These are phyloP conservation scores for Physeter macrocephalus DNA, from an alignment of 2,113 vertebrate species.

Conservation along the genomic window DNA sequence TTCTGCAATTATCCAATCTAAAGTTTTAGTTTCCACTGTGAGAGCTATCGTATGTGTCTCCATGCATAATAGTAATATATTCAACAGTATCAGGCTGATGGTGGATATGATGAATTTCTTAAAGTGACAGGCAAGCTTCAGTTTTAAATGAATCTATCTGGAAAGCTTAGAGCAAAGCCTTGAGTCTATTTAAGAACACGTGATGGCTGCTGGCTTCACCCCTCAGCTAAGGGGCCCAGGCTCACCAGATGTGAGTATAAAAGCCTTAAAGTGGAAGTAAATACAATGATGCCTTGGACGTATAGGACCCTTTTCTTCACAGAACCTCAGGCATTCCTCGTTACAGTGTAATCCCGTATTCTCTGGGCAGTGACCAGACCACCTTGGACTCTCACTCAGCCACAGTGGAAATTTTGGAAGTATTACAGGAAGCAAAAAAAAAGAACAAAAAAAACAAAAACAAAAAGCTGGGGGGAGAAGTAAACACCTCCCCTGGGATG, in stretches of 20 bases:
- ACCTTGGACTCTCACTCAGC: background rate
- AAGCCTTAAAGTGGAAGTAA: background rate
- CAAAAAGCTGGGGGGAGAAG: background rate
- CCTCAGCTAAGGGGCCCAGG: background rate
- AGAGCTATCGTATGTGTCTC: background rate
- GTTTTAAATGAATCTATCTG: background rate
- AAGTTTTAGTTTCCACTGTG: background rate
- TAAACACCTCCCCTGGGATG: background rate
- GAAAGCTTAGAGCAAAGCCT: conserved; percentile 16
- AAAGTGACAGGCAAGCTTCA: background rate
- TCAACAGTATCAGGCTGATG: background rate
- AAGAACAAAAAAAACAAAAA: no score
- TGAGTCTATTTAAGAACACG: background rate
- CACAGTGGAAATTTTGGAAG: background rate
- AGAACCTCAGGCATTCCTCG: background rate
- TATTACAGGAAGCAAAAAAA: background rate
- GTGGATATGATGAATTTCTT: background rate
- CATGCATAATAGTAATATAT: background rate
- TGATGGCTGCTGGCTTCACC: background rate
- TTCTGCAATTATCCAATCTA: background rate
- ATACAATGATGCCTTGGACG: background rate
- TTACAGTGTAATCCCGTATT: background rate
- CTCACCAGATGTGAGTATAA: background rate
- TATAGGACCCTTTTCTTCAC: background rate
- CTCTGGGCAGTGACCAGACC: background rate